Percentiles rank a stretch among this genome's conserved stretches.
Evolutionary conservation across 2,113 vertebrate genomes (phyloP).

Genomic region (Tenebrosternarchus preto): DNA sequence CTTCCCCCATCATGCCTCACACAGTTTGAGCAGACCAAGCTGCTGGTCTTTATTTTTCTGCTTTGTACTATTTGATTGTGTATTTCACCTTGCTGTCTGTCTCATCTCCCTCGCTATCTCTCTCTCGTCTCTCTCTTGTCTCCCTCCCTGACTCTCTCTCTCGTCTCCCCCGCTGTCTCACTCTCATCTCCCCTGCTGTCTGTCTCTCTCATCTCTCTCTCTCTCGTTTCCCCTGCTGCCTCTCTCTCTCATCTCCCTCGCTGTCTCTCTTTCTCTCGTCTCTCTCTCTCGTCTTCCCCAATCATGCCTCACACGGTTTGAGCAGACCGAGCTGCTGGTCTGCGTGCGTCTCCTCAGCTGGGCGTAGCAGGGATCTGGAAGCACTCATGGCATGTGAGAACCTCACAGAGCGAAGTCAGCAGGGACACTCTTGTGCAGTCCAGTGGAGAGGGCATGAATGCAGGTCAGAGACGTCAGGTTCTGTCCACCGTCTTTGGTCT

Average conservation of each 20-base stretch:
- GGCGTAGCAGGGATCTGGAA: slow-evolving; percentile 49
- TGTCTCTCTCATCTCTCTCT: too few relatives aligned
- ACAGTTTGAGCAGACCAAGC: too few relatives aligned
- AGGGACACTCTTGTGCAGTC: not conserved
- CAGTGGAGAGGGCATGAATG: not conserved
- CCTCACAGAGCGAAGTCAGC: slow-evolving; percentile 21
- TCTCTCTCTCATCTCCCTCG: too few relatives aligned
- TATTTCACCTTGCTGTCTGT: not conserved
- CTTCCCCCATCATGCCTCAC: too few relatives aligned
- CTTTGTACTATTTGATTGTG: not conserved
- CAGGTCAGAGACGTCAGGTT: slow-evolving; percentile 31
- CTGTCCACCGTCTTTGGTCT: not conserved
- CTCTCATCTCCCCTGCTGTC: slow-evolving; percentile 1
- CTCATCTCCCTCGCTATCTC: not conserved
- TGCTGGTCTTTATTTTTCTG: not conserved
- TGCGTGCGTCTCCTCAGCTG: slow-evolving; percentile 31
- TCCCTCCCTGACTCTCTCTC: too few relatives aligned
- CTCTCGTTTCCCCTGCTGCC: not conserved
- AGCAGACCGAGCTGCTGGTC: not conserved
- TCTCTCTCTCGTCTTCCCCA: too few relatives aligned
- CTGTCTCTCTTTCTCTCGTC: not conserved
- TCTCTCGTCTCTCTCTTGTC: too few relatives aligned
- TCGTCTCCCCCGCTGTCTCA: not conserved
- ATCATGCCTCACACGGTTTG: too few relatives aligned
- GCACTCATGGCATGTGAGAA: slow-evolving; percentile 43